Base-by-base conservation (phyloP, 2,888 invertebrate species). In the Dastarcus helophoroides region DNA sequence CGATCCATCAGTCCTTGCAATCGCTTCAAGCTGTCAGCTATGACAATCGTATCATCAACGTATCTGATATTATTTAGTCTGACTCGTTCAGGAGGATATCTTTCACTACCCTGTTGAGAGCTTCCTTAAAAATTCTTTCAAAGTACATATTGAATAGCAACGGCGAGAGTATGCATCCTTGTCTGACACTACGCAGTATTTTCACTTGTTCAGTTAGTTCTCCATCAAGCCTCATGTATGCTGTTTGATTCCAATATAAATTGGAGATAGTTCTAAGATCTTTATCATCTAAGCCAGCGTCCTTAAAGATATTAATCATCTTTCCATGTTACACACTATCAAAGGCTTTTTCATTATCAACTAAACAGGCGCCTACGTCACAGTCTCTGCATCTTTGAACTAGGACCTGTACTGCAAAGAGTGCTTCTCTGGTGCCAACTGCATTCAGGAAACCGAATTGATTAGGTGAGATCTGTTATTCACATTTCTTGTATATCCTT, bases 221-320 rank as follows among this genome's bases (percentile, higher is more conserved):
- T 10, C 16, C 16, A 10, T 27, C 27, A 9, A 27, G 10, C n/a
- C n/a, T n/a, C n/a, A n/a, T n/a, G n/a, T n/a, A n/a, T n/a, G 27
- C 15, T 14, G 14, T 27, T n/a, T 27, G 27, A 3, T 27, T 14
- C 16, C 15, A 27, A 17, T 27, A 15, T 11, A 27, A 17, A 10
- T 27, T 4, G 10, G 27, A 14, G n/a, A 27, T 27, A 4, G 16
- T 14, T 7, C 9, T 10, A 10, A 16, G n/a, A 27, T 27, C 9
- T 14, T 17, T 27, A 9, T 27, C 27, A 16, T 27, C 27, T 15
- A 27, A 10, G n/a, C 27, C 27, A 9, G 27, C 14, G 10, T 16
- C 11, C 10, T 17, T 14, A 14, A 27, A 17, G 11, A 12, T 25
- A 12, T 10, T n/a, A 4, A 25, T 4, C n/a, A 25, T 11, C 13